phyloP scores from a whole-genome alignment of 2,888 invertebrate genomes.

The Agapostemon virescens region DNA sequence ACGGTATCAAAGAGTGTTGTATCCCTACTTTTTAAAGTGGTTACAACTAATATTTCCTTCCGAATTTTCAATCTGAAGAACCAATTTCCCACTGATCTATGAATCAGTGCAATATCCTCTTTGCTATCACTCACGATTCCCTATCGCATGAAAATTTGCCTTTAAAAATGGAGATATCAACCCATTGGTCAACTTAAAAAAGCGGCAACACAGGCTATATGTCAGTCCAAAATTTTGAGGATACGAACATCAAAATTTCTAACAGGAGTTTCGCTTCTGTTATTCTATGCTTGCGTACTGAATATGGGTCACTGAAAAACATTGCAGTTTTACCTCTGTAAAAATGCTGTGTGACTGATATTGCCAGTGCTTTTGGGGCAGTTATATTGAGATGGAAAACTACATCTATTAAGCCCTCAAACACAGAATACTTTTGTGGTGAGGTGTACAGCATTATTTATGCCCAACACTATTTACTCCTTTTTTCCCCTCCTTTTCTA shows the following conservation, averaged over 20 bases:
- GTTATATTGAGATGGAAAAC: constrained; percentile 3
- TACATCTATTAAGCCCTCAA: background rate
- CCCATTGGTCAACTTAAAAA: too few relatives aligned
- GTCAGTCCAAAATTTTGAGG: background rate
- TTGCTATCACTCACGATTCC: too few relatives aligned
- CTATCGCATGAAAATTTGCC: too few relatives aligned
- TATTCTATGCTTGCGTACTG: background rate
- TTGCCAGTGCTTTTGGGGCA: background rate
- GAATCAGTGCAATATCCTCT: too few relatives aligned
- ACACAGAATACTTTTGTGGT: background rate
- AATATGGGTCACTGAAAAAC: constrained; percentile 3
- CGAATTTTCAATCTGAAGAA: too few relatives aligned
- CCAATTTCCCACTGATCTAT: too few relatives aligned
- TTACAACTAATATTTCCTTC: too few relatives aligned
- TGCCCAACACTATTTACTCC: background rate
- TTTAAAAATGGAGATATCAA: too few relatives aligned
- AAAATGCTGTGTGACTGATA: constrained; percentile 2
- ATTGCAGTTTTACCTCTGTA: constrained; percentile 1
- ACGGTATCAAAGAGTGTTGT: too few relatives aligned
- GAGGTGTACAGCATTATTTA: background rate
- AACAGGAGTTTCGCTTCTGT: background rate
- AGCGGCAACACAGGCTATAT: background rate
- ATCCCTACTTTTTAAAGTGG: too few relatives aligned
- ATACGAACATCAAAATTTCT: background rate
- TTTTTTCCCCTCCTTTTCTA: background rate